Evolutionary conservation across 2,113 vertebrate species (phyloP), one percentile per base, ranked within the genome.

Genomic region (Passer montanus): DNA sequence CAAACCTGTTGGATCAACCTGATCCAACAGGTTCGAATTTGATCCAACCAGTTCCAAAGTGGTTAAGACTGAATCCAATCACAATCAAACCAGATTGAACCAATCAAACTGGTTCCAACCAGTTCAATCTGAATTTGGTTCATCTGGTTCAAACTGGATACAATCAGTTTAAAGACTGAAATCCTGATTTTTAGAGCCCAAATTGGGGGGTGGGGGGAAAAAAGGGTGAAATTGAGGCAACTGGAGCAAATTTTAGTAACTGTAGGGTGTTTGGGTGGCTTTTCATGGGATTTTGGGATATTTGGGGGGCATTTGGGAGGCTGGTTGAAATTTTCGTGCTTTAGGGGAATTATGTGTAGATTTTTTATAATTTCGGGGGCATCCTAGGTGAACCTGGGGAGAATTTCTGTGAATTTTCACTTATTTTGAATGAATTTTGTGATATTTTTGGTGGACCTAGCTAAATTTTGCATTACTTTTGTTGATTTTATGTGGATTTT

Each of bases 101-200:
- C 0, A 0, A 33, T 33, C 21, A 59, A 39, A 30, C 13, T 0
- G 1, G 12, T 16, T 44, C 33, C 8, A 43, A 4, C 6, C 2
- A 1, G 14, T 27, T 64, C 28, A 55, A 30, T 41, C 20, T 6
- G 7, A 33, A 35, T 79, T 46, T 64, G 2, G 18, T 44, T 59
- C 52, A 17, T 24, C 22, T 23, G 2, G 23, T 44, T 67, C 37
- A 59, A 18, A 82, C 6, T 18, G 16, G 9, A 39, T n/a, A 11
- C 13, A 75, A 30, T 2, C 0, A 0, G 7, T 47, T 53, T 41
- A 22, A 46, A 41, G n/a, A 24, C 24, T 46, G 13, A 39, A 46
- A 53, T 68, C 17, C 7, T 35, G n/a, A 23, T 18, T 62, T 89
- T 68, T 69, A 16, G 21, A 53, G 5, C 6, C 9, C 4, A 31